Evolutionary conservation across 2,113 vertebrate species (phyloP).

Genomic region (human): GRCh38 chr6:158062001-158062500

Average conservation of each 20-base stretch:
- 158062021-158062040: constrained; percentile 91
- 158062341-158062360: background rate
- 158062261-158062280: rapidly evolving
- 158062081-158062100: constrained; percentile 84
- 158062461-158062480: background rate
- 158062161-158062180: constrained; percentile 81
- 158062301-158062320: rapidly evolving
- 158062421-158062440: background rate
- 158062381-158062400: no score
- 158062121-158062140: constrained; percentile 86
- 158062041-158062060: constrained; percentile 87
- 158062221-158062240: constrained; percentile 80
- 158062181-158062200: rapidly evolving
- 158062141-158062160: constrained; percentile 80
- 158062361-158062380: rapidly evolving
- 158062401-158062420: background rate
- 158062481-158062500: rapidly evolving
- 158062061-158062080: constrained; percentile 88
- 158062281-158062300: rapidly evolving
- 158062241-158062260: background rate
- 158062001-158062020: constrained; percentile 87
- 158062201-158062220: constrained; percentile 64
- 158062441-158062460: background rate
- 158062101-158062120: constrained; percentile 86
- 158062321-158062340: rapidly evolving